Conservation (phyloP, 2,888 invertebrate genomes). For the Eupithecia exiguata region DNA sequence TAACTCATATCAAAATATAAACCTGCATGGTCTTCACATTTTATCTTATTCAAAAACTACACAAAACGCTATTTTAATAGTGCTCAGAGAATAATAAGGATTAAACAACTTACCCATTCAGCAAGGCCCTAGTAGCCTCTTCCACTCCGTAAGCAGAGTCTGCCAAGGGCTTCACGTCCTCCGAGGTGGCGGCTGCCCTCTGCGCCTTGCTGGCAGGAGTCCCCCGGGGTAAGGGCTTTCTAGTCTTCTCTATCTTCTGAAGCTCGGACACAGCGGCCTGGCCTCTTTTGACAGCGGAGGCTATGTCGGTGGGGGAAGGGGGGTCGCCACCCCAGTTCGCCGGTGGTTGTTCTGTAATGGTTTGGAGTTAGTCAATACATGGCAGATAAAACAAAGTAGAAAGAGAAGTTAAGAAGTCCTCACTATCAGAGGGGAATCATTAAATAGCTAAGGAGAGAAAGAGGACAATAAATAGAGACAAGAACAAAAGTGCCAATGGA, state of each 20-base stretch:
- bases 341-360: conserved; percentile 53
- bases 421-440: no score
- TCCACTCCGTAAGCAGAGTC: conserved; percentile 87
- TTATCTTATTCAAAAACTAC: background rate
- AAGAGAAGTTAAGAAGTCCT: background rate
- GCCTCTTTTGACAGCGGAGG: conserved; percentile 82
- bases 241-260: conserved; percentile 79
- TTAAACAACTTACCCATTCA: conserved; percentile 72
- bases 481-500: no score
- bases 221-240: conserved; percentile 75
- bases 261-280: conserved; percentile 83
- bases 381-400: background rate
- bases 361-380: background rate
- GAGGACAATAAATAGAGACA: no score
- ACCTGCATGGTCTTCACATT: background rate
- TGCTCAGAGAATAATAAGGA: background rate
- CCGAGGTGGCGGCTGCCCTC: conserved; percentile 86
- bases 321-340: conserved; percentile 55
- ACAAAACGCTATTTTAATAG: background rate
- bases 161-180: conserved; percentile 85
- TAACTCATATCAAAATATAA: background rate
- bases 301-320: conserved; percentile 68
- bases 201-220: conserved; percentile 89
- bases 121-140: conserved; percentile 86
- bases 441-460: no score